Percentiles rank a stretch among this genome's conserved stretches.
Conservation (phyloP, 2,113 vertebrate species). For the Nibea albiflora region DNA sequence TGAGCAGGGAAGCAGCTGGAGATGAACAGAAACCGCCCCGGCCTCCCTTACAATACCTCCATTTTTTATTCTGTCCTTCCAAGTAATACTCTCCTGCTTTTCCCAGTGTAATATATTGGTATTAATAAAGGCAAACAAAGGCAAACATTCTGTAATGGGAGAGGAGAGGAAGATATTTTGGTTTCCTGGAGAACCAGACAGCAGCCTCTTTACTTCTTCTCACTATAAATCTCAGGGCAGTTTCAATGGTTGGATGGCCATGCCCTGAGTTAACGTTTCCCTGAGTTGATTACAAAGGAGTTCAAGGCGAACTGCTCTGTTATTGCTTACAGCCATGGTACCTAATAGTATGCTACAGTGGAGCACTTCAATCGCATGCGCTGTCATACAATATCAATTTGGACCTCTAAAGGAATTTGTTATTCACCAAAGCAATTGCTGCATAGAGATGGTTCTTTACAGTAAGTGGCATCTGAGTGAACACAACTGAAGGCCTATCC, state of each 20-base stretch:
- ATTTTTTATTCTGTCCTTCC: slow-evolving; percentile 77
- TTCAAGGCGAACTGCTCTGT: slow-evolving; percentile 72
- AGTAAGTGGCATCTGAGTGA: slow-evolving; percentile 59
- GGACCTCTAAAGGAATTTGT: slow-evolving; percentile 59
- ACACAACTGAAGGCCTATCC: slow-evolving; percentile 46
- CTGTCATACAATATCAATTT: slow-evolving; percentile 76
- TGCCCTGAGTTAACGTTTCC: slow-evolving; percentile 72
- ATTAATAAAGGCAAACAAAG: slow-evolving; percentile 85
- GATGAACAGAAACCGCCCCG: slow-evolving; percentile 81
- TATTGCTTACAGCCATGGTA: slow-evolving; percentile 70
- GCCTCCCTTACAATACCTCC: slow-evolving; percentile 75
- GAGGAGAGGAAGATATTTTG: slow-evolving; percentile 65
- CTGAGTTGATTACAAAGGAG: slow-evolving; percentile 77
- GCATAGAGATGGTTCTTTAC: slow-evolving; percentile 46
- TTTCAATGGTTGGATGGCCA: slow-evolving; percentile 69
- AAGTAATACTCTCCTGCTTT: slow-evolving; percentile 66
- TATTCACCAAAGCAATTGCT: slow-evolving; percentile 56
- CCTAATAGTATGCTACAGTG: slow-evolving; percentile 66
- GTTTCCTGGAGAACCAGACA: slow-evolving; percentile 76
- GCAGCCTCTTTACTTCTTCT: slow-evolving; percentile 72
- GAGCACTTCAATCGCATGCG: slow-evolving; percentile 66
- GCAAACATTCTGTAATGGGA: slow-evolving; percentile 78
- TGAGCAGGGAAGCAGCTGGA: slow-evolving; percentile 85
- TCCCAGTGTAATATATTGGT: slow-evolving; percentile 81
- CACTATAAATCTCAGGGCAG: slow-evolving; percentile 80